Percentiles rank a stretch among this genome's conserved stretches.
Conservation (phyloP, 2,888 invertebrate genomes). For the Escarpia spicata region DNA sequence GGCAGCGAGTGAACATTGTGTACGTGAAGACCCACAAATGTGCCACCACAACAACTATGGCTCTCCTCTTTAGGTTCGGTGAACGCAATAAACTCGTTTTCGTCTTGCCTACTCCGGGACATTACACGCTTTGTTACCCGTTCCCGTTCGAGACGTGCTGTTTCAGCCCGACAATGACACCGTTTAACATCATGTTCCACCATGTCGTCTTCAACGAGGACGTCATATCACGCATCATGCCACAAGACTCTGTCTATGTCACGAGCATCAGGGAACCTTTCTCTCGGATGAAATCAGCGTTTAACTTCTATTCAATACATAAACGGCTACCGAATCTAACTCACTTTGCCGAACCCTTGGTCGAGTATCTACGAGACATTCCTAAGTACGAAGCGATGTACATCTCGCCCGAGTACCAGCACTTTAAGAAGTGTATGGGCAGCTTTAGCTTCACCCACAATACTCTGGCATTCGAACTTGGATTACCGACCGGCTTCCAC, state of each 20-base stretch:
- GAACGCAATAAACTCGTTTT: constrained; percentile 52
- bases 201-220: constrained; percentile 58
- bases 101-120: constrained; percentile 51
- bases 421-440: constrained; percentile 32
- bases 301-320: constrained; percentile 57
- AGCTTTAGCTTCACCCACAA: constrained; percentile 58
- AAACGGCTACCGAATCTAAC: too few species aligned
- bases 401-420: constrained; percentile 19
- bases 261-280: constrained; percentile 60
- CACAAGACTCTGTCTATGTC: constrained; percentile 51
- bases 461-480: constrained; percentile 58
- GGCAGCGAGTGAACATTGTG: constrained; percentile 47
- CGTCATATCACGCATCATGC: constrained; percentile 54
- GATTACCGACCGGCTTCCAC: constrained; percentile 58
- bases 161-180: constrained; percentile 49
- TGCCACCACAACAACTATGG: constrained; percentile 58
- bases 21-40: constrained; percentile 64
- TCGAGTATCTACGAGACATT: constrained; percentile 52
- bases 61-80: constrained; percentile 57
- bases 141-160: constrained; percentile 49
- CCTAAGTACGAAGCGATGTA: constrained; percentile 55
- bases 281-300: constrained; percentile 55
- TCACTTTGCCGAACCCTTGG: constrained; percentile 40
- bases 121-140: constrained; percentile 62
- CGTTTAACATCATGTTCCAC: constrained; percentile 56